phyloP scores from a whole-genome alignment of 2,888 invertebrate species.

The Melangyna quadrimaculata region DNA sequence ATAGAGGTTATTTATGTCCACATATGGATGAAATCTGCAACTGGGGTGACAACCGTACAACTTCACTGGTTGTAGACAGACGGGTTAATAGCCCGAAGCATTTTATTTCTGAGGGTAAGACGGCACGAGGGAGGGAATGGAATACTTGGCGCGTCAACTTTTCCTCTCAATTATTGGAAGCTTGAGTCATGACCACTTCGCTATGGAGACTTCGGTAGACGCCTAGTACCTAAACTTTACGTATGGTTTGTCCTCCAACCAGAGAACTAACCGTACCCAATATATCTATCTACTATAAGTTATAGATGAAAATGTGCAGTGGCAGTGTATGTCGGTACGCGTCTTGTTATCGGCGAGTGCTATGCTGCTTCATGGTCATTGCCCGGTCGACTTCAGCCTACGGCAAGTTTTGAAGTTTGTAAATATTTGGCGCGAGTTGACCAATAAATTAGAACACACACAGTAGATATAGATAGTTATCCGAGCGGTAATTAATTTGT shows the following conservation, averaged over 20 bases:
- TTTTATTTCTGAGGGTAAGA: constrained; percentile 9
- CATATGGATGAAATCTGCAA: constrained; percentile 56
- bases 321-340: constrained; percentile 24
- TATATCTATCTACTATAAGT: constrained; percentile 29
- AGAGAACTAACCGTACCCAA: constrained; percentile 45
- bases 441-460: constrained; percentile 71
- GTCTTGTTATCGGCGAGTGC: constrained; percentile 47
- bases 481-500: constrained; percentile 70
- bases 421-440: constrained; percentile 64
- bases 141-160: constrained; percentile 54
- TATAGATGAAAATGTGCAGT: constrained; percentile 34
- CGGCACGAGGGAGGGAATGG: not conserved
- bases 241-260: constrained; percentile 41
- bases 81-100: constrained; percentile 22
- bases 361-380: constrained; percentile 64
- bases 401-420: constrained; percentile 23
- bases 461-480: constrained; percentile 65
- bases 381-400: constrained; percentile 50
- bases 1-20: constrained; percentile 34
- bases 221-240: constrained; percentile 27
- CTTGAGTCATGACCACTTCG: constrained; percentile 64
- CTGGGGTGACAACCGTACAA: constrained; percentile 40
- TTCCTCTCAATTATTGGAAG: constrained; percentile 58
- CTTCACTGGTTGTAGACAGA: constrained; percentile 29
- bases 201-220: constrained; percentile 43